These are phyloP conservation scores for Strix aluco DNA, from an alignment of 2,113 vertebrate genomes.

Conservation along the genomic window DNA sequence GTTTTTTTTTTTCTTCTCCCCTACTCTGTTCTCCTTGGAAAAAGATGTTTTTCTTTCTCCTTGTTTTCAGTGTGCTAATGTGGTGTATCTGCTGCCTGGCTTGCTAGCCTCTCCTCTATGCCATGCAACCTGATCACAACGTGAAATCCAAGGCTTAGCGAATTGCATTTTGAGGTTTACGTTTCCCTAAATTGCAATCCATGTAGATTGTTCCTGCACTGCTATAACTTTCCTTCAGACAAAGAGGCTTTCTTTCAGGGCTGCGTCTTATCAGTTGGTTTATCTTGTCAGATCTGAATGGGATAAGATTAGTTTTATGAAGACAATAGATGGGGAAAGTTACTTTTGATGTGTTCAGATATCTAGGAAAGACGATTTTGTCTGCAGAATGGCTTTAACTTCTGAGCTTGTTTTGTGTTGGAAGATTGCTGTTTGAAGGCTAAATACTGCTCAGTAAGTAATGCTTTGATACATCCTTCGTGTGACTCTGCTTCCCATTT, in stretches of 20 bases:
- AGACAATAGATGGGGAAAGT: background rate
- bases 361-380: background rate
- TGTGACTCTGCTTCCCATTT: background rate
- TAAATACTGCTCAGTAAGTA: background rate
- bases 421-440: background rate
- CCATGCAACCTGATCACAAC: background rate
- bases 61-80: background rate
- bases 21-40: background rate
- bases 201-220: background rate
- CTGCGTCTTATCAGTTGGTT: background rate
- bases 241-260: background rate
- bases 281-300: slow-evolving; percentile 22
- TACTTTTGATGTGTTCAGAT: background rate
- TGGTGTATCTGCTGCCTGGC: background rate
- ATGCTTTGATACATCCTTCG: background rate
- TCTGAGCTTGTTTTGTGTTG: background rate
- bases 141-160: background rate
- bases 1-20: background rate
- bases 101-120: background rate
- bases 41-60: background rate
- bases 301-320: background rate
- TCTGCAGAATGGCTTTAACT: background rate
- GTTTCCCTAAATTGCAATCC: background rate
- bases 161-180: background rate
- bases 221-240: background rate